Percentiles rank a stretch among this genome's conserved stretches.
phyloP scores from a whole-genome alignment of 2,797 vertebrate species.

The Rallus crepitans region DNA sequence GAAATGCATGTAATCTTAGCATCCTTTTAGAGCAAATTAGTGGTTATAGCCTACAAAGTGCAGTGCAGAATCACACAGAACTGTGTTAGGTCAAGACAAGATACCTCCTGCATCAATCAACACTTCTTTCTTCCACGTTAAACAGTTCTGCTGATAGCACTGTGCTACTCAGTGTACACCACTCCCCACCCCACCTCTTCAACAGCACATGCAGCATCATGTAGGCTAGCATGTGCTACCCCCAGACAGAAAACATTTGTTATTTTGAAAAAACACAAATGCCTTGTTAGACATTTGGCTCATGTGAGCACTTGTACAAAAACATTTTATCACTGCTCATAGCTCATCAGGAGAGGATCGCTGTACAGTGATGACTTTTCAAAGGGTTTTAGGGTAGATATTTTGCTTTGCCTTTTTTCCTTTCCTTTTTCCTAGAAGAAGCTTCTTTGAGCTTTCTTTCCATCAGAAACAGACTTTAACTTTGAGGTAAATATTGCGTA shows the following conservation, averaged over 20 bases:
- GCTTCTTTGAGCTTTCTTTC: neutral
- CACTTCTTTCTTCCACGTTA: neutral
- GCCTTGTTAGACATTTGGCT: neutral
- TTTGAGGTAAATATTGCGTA: slow-evolving; percentile 18
- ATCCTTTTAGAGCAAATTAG: neutral
- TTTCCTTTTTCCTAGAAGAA: neutral
- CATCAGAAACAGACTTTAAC: slow-evolving; percentile 23
- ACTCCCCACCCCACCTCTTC: neutral
- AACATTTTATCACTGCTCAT: neutral
- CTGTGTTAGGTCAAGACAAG: neutral
- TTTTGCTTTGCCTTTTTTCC: neutral
- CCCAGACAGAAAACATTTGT: neutral
- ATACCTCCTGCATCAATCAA: neutral
- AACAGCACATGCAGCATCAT: neutral
- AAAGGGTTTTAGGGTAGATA: neutral
- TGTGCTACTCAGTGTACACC: fast-evolving
- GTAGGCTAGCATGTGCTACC: fast-evolving
- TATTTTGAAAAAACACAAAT: neutral
- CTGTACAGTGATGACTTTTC: neutral
- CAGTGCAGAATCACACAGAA: neutral
- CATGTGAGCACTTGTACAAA: neutral
- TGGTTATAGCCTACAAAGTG: neutral
- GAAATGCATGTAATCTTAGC: neutral
- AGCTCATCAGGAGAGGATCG: neutral
- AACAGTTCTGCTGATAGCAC: neutral